Conservation (phyloP, 2,797 vertebrate species). For the Buceros bicornis region DNA sequence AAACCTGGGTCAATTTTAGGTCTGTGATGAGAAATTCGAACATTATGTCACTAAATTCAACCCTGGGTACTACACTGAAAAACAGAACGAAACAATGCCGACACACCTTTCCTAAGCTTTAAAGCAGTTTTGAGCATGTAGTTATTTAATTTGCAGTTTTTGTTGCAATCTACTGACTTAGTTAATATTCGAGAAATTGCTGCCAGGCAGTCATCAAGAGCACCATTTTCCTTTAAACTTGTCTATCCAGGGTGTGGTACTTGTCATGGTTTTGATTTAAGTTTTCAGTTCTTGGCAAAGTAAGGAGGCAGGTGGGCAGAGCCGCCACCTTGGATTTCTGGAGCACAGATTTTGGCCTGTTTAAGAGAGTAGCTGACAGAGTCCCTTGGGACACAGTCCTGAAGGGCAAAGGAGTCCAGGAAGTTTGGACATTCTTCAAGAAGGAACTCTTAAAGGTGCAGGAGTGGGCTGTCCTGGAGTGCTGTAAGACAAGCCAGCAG, state of each 20-base stretch:
- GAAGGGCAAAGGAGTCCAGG: too few species aligned
- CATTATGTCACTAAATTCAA: neutral
- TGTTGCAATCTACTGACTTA: neutral
- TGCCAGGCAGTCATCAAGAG: neutral
- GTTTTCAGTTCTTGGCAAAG: neutral
- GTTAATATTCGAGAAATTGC: neutral
- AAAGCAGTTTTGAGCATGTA: neutral
- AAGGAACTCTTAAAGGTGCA: neutral
- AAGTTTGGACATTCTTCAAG: neutral
- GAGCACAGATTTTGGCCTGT: neutral
- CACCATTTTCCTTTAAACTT: neutral
- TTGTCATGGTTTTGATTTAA: neutral
- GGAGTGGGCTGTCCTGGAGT: too few species aligned
- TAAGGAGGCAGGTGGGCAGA: neutral
- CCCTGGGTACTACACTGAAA: neutral
- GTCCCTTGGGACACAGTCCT: too few species aligned
- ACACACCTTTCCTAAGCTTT: neutral
- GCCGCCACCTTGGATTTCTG: too few species aligned
- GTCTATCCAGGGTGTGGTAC: neutral
- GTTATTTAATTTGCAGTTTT: neutral
- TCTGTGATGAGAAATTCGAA: slow-evolving; percentile 1
- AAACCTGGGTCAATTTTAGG: neutral
- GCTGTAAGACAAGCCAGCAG: too few species aligned
- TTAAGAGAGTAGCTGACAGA: neutral
- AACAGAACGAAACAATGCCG: neutral